Percentiles rank a stretch among this genome's conserved stretches.
phyloP scores from a whole-genome alignment of 2,797 vertebrate species.

The Octomys mimax region DNA sequence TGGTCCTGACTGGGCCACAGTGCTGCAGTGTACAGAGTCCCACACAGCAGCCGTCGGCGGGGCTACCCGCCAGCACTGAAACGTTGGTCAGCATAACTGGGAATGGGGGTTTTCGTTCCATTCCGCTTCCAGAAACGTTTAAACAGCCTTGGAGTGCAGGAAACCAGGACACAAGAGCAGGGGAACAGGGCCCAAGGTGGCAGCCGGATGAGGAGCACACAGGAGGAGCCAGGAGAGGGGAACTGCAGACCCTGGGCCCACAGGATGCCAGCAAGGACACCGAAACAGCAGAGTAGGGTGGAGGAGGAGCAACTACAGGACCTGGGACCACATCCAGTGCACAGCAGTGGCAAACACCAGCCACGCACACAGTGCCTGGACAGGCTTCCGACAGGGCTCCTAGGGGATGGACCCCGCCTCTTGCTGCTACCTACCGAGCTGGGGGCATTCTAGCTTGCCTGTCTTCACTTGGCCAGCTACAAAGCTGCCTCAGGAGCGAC shows the following conservation, averaged over 20 bases:
- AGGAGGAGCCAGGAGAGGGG: background rate
- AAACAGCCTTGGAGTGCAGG: background rate
- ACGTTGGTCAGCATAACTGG: rapidly evolving
- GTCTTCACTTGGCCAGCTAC: background rate
- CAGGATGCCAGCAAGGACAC: background rate
- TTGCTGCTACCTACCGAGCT: too few relatives aligned
- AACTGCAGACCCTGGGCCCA: background rate
- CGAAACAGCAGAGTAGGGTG: background rate
- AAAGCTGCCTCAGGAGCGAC: background rate
- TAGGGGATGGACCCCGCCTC: rapidly evolving
- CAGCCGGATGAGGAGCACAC: background rate
- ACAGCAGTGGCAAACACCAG: rapidly evolving
- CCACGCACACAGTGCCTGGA: background rate
- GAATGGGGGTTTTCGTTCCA: background rate
- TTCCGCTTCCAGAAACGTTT: background rate
- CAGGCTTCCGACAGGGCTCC: too few relatives aligned
- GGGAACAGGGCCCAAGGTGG: background rate
- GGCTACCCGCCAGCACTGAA: background rate
- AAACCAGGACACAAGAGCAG: background rate
- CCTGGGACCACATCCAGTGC: too few relatives aligned
- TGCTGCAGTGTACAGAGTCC: background rate
- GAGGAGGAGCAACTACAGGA: background rate
- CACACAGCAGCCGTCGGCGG: background rate
- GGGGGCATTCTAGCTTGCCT: background rate
- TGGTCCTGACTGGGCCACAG: background rate